A percentile compares a stretch with the other conserved stretches of the same genome.
These are phyloP conservation scores for Colius striatus DNA, from an alignment of 2,113 vertebrate species.

Conservation along the genomic window DNA sequence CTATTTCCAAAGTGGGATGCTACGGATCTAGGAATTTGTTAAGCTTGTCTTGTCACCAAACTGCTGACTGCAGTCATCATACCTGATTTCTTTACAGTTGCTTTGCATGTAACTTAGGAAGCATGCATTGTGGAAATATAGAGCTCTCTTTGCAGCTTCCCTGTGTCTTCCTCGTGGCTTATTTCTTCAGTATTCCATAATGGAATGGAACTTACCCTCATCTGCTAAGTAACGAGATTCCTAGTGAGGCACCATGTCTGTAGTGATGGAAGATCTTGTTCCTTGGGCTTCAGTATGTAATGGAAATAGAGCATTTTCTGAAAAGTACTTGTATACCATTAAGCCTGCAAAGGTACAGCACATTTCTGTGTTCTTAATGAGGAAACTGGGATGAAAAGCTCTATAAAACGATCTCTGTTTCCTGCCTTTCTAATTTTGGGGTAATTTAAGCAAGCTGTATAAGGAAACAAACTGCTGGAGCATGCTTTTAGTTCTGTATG, in stretches of 20 bases:
- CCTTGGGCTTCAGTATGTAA: neutral
- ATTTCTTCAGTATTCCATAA: neutral
- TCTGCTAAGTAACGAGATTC: neutral
- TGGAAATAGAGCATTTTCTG: neutral
- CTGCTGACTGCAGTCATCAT: accelerated
- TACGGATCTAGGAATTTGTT: neutral
- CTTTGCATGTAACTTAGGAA: neutral
- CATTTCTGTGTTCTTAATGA: neutral
- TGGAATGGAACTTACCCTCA: neutral
- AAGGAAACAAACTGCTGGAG: neutral
- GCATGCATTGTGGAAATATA: accelerated
- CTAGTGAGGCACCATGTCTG: neutral
- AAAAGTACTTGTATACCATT: neutral
- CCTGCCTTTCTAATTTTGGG: neutral
- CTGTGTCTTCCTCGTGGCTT: neutral
- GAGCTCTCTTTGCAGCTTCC: neutral
- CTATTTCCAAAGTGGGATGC: neutral
- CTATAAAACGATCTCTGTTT: neutral
- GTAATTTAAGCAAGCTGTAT: neutral
- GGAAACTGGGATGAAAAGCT: neutral
- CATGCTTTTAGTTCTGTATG: neutral
- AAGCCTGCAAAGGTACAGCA: neutral
- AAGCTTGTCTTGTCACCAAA: neutral
- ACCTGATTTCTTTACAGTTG: neutral
- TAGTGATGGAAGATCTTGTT: neutral